Base-by-base conservation (phyloP, 2,797 vertebrate genomes). In the Enteromius afrohamiltoni region DNA sequence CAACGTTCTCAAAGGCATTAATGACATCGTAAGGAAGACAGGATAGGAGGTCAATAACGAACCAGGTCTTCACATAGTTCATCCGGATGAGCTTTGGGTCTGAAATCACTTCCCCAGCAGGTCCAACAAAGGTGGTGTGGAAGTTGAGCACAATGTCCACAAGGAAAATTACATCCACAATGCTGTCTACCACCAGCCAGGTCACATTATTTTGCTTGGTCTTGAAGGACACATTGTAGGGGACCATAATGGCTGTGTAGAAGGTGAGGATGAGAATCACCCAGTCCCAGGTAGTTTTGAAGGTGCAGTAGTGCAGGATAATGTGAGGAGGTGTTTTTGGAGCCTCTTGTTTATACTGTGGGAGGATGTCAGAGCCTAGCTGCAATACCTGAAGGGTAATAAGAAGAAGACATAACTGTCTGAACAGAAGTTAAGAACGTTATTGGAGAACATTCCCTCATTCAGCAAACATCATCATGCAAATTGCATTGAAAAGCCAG, bases 261-360 rank as follows among this genome's bases (percentile, higher is more conserved):
- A 98, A 98, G 85, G 97, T 98, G 90, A 98, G 95, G 89, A 98
- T 98, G 90, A 98, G 93, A 92, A 98, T 98, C 87, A 98, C 96
- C 97, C 97, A 98, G 89, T 98, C 97, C 97, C 97, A 98, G 2
- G 97, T 98, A 88, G 97, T 98, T 93, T 98, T 98, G 90, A 98
- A 98, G 83, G 97, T 96, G 87, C 97, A 98, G 85, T 98, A 98
- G 92, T 98, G 97, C 53, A 98, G 93, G 92, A 98, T 98, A 87
- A 98, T 98, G 91, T 98, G 97, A 0, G 97, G 97, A 0, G 97
- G 97, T 14, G 97, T 98, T 95, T 98, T 98, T 73, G 97, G 97
- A 21, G 97, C 96, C 89, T 98, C 97, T 93, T 98, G 97, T 87
- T 98, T 98, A 92, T 98, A 98, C 88, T 98, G 97, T 0, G 97